A percentile compares a stretch with the other conserved stretches of the same genome.
These are phyloP conservation scores for Drosophila cracens DNA, from an alignment of 2,888 invertebrate genomes.

Conservation along the genomic window DNA sequence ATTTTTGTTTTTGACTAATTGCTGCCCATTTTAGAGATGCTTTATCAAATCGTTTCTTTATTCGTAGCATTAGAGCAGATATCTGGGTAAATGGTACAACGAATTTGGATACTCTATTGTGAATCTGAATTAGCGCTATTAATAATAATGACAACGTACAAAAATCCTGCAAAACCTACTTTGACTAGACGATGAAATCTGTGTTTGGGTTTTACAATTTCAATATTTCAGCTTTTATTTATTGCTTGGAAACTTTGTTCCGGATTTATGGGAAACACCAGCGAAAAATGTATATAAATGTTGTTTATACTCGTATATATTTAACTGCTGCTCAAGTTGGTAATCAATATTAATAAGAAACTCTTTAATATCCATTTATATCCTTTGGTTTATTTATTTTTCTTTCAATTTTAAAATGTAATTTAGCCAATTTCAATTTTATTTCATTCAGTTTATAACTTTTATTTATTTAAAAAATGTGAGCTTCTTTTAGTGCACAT, in stretches of 20 bases:
- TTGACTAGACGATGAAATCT: neutral
- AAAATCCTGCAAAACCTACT: neutral
- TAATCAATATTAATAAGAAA: neutral
- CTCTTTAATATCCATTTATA: neutral
- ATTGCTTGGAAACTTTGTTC: neutral
- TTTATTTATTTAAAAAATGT: neutral
- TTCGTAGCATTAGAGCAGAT: slow-evolving; percentile 14
- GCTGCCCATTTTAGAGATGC: slow-evolving; percentile 34
- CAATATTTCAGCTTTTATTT: neutral
- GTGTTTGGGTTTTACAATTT: neutral
- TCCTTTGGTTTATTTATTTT: neutral
- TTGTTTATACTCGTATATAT: neutral
- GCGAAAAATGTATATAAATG: neutral
- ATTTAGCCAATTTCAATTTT: neutral
- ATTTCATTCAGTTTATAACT: neutral
- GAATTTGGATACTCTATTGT: slow-evolving; percentile 22
- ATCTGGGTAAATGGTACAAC: neutral
- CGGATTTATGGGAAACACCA: neutral
- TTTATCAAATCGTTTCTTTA: slow-evolving; percentile 39
- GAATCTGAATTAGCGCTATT: neutral
- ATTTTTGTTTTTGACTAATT: slow-evolving; percentile 58
- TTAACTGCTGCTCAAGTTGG: neutral
- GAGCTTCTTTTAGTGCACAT: neutral
- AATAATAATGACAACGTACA: neutral
- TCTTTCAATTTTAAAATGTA: neutral